Evolutionary conservation across 2,113 vertebrate species (phyloP), one percentile per base, ranked within the genome.

Genomic region (Sapajus apella): DNA sequence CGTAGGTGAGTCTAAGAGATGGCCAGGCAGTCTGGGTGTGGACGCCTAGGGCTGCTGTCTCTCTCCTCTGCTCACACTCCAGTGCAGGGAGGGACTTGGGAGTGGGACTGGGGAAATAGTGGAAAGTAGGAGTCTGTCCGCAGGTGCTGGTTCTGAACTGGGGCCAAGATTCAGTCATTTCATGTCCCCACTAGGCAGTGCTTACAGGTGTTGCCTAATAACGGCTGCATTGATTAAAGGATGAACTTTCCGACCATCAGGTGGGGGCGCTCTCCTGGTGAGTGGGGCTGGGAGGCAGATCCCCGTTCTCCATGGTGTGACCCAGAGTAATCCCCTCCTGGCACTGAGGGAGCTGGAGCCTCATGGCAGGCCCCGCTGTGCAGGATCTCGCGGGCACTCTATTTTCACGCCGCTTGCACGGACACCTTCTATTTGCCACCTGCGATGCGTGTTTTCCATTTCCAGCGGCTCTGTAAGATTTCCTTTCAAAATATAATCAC

Each of bases 401-500:
- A 87, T 92, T 90, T 86, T 58, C 56, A 56, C 86, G 92, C 75
- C 72, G 40, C 96, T 96, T 95, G 86, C 47, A 2, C 0, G 2
- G 76, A 82, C 68, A 2, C 77, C 45, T 94, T 89, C 93, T 86
- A 45, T 91, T 75, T 87, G 97, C 96, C 3, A 3, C 91, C 96
- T 50, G 40, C 0, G 1, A 73, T 52, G 95, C 96, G 87, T 97
- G 94, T 95, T 97, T 97, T 97, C 95, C 80, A 82, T 96, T 95
- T 97, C 94, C 87, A 96, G 68, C 23, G 35, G 89, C 32, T 87
- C 94, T 84, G 79, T 84, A 91, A 89, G 93, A 70, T 75, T 97
- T 94, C 75, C 79, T 96, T 97, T 97, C 95, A 98, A 98, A 96
- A 97, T 97, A 96, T 77, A 96, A 96, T 96, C 96, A 95, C 90